Base-by-base conservation (phyloP, 2,113 vertebrate genomes). In the Anhinga rufa region DNA sequence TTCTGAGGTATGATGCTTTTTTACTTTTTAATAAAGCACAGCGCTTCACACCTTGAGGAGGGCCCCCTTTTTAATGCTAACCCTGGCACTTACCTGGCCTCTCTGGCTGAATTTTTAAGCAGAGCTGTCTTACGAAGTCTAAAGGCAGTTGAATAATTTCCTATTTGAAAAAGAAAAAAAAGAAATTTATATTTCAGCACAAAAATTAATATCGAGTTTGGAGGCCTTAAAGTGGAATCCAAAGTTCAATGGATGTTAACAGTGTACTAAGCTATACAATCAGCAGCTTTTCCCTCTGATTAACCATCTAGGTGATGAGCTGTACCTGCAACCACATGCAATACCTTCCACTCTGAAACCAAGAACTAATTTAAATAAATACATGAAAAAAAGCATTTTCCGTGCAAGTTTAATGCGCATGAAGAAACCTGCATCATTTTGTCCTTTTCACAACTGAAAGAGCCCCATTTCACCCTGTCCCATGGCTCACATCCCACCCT, bases 91-190 rank as follows among this genome's bases (percentile, higher is more conserved):
- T 97, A 99, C 99, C 99, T 98, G 99, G 99, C 88, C 99, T 98
- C 81, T 99, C 99, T 61, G 99, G 98, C 95, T 99, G 99, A 80
- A 99, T 98, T 97, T 99, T 99, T 94, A 99, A 98, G 74, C 99
- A 99, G 70, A 99, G 98, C 94, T 99, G 99, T 94, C 99, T 98
- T 89, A 99, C 98, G 66, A 99, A 99, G 88, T 99, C 99, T 91
- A 99, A 97, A 75, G 99, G 99, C 88, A 99, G 98, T 86, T 99
- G 99, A 72, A 99, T 98, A 66, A 99, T 99, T 95, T 99, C 99
- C 99, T 99, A 96, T 93, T 82, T 40, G 96, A 81, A 97, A 80
- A 90, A 24, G 29, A 12, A 15, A 82, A 6, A n/a, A 78, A 51
- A 88, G 5, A 72, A 31, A 89, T 7, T 34, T 7, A 3, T 12